Evolutionary conservation across 1,140 invertebrate genomes (phyloP).

Genomic region (Achatina immaculata): DNA sequence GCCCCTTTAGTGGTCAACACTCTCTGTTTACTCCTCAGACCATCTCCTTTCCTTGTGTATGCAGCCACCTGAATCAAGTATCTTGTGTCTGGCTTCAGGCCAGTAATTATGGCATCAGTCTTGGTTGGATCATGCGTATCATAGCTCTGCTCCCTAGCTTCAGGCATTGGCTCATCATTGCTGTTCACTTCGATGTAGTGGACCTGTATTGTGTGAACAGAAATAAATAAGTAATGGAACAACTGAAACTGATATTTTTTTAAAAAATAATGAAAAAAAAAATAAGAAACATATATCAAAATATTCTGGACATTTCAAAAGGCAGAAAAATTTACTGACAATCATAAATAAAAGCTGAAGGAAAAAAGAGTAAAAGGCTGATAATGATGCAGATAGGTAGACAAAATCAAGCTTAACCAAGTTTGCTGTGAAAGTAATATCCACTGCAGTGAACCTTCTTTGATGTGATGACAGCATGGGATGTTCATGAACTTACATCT

Average conservation of each 20-base stretch:
- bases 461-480: too few relatives aligned
- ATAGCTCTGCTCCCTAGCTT: slow-evolving; percentile 45
- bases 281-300: too few relatives aligned
- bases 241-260: too few relatives aligned
- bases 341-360: too few relatives aligned
- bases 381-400: too few relatives aligned
- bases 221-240: background rate
- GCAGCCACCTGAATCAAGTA: slow-evolving; percentile 90
- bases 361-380: too few relatives aligned
- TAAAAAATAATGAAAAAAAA: background rate
- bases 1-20: slow-evolving; percentile 92
- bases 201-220: slow-evolving; percentile 73
- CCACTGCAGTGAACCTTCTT: too few relatives aligned
- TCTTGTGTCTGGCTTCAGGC: slow-evolving; percentile 90
- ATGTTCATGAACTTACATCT: too few relatives aligned
- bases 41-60: slow-evolving; percentile 93
- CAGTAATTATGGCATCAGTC: slow-evolving; percentile 86
- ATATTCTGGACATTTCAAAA: too few relatives aligned
- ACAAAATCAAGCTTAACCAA: too few relatives aligned
- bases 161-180: slow-evolving; percentile 52
- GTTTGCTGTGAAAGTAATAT: too few relatives aligned
- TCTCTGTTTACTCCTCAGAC: slow-evolving; percentile 84
- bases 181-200: slow-evolving; percentile 78
- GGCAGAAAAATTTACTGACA: too few relatives aligned
- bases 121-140: slow-evolving; percentile 74